These are phyloP conservation scores for Dexiosoma caninum DNA, from an alignment of 2,888 invertebrate genomes.

Conservation along the genomic window DNA sequence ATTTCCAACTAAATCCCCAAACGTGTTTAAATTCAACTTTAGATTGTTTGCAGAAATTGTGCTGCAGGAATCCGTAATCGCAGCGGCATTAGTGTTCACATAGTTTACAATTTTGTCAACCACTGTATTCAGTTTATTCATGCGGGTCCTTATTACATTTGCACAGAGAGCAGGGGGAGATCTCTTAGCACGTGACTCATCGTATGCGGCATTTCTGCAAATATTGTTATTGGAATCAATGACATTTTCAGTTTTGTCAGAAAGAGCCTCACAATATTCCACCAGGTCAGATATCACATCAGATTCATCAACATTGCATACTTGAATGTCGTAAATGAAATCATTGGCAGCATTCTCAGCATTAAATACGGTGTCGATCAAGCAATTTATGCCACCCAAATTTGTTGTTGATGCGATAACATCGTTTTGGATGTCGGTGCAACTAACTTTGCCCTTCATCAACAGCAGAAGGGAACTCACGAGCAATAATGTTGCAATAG, in stretches of 20 bases:
- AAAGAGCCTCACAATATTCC: slow-evolving; percentile 6
- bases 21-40: background rate
- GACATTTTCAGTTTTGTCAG: background rate
- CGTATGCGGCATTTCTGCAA: slow-evolving; percentile 27
- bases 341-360: slow-evolving; percentile 9
- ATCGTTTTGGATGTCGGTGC: background rate
- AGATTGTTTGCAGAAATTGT: background rate
- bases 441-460: background rate
- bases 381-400: slow-evolving; percentile 33
- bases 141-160: background rate
- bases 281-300: background rate
- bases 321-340: slow-evolving; percentile 25
- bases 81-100: background rate
- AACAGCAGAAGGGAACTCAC: background rate
- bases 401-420: background rate
- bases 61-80: background rate
- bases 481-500: background rate
- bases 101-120: background rate
- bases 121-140: slow-evolving; percentile 7
- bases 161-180: slow-evolving; percentile 1
- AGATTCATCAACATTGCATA: background rate
- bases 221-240: slow-evolving; percentile 9
- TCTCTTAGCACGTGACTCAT: slow-evolving; percentile 4
- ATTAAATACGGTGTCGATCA: background rate
- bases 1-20: background rate